These are phyloP conservation scores for Psittacula echo DNA, from an alignment of 2,797 vertebrate species.

Conservation along the genomic window DNA sequence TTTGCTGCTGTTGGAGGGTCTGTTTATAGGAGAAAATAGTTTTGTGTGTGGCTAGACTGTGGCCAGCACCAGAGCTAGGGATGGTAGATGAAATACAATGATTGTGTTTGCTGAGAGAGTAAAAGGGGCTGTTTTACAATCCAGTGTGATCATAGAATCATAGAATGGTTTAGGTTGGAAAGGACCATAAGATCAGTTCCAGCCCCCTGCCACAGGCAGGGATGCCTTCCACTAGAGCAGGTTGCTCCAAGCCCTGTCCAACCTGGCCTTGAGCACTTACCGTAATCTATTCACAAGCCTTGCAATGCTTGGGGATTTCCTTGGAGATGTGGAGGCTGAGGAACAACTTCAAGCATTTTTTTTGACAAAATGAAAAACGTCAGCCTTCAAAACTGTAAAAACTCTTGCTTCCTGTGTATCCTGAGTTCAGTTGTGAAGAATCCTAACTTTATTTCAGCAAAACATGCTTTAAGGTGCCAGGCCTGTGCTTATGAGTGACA, in stretches of 20 bases:
- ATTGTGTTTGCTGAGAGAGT: not conserved
- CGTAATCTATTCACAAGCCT: not conserved
- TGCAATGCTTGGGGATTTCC: not conserved
- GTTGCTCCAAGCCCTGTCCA: not conserved
- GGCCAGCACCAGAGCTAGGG: not conserved
- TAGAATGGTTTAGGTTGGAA: not conserved
- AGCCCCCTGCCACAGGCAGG: not conserved
- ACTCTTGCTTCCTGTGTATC: not conserved
- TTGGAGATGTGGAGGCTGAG: not conserved
- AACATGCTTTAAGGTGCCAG: not conserved
- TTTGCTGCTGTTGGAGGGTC: not conserved
- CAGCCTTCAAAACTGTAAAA: not conserved
- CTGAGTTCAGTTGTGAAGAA: not conserved
- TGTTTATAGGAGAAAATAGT: not conserved
- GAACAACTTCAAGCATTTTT: not conserved
- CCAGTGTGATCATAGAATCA: not conserved
- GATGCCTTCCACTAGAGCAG: not conserved
- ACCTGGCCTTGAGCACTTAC: not conserved
- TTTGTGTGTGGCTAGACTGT: not conserved
- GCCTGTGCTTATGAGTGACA: rapidly evolving
- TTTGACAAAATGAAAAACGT: not conserved
- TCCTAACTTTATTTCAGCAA: not conserved
- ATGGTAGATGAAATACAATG: not conserved
- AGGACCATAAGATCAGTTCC: not conserved
- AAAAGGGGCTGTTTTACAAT: not conserved